Conservation (phyloP, 2,888 invertebrate species). For the Pantelozetes paolii region DNA sequence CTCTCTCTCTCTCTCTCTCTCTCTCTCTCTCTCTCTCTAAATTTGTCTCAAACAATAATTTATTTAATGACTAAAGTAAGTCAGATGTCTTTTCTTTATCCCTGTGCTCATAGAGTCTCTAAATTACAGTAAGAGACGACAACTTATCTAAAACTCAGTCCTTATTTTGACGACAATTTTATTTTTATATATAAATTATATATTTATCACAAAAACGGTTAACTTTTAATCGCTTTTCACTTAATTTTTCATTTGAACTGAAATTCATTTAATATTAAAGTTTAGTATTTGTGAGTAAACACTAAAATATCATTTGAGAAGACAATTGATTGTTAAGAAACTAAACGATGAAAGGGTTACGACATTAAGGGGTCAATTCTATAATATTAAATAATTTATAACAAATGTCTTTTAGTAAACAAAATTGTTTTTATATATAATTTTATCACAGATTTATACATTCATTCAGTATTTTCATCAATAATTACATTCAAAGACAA, state of each 20-base stretch:
- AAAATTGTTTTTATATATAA: too few relatives aligned
- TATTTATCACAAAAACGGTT: neutral
- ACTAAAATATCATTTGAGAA: neutral
- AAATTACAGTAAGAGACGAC: neutral
- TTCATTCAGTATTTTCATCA: too few relatives aligned
- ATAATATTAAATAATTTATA: too few relatives aligned
- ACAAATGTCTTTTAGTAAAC: too few relatives aligned
- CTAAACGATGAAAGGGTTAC: too few relatives aligned
- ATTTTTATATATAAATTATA: constrained; percentile 5
- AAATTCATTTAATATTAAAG: neutral
- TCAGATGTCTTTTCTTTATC: neutral
- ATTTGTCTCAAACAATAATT: constrained; percentile 20
- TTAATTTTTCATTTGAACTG: neutral
- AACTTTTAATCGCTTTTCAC: neutral
- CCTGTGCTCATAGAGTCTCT: neutral
- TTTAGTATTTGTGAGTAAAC: neutral
- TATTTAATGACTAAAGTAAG: constrained; percentile 26
- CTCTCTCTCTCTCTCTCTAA: too few relatives aligned
- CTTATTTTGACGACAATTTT: constrained; percentile 1
- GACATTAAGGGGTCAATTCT: too few relatives aligned
- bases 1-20: neutral
- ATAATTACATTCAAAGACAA: too few relatives aligned
- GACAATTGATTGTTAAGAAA: too few relatives aligned
- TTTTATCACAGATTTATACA: too few relatives aligned
- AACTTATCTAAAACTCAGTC: neutral